Base-by-base conservation (phyloP, 1,140 invertebrate genomes). In the Schlechtendalia chinensis region DNA sequence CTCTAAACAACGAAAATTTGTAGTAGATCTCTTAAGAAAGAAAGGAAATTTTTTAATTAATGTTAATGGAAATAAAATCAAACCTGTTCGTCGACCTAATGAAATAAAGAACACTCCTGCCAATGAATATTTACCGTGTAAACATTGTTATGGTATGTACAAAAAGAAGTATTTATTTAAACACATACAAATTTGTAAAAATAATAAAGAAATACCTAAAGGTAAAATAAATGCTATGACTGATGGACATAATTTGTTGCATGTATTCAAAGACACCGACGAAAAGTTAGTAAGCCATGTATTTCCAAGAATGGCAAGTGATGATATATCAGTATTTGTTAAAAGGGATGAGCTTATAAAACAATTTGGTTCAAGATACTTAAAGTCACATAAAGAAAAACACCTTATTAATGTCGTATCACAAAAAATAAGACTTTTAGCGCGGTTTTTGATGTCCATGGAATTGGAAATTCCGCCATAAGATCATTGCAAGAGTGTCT, bases 11-110 rank as follows among this genome's bases (percentile, higher is more conserved):
- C n/a, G n/a, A 17, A 63, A 63, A 63, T 32, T 29, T 19, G 14
- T 17, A 19, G 59, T n/a, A 4, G 59, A 63, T 29, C 5, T 17
- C 16, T 63, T 32, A 63, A 63, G 59, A 12, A 63, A 63, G n/a
- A 29, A n/a, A 17, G 59, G 27, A 17, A 63, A 63, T 32, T 32
- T 63, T 63, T 63, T 63, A 63, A 17, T 16, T 61, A 61, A 61
- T 27, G 27, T 61, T 17, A 27, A 10, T 24, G 59, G 59, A 63
- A 63, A 63, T 63, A 63, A 29, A 63, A 17, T 63, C 2, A 63
- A 63, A 63, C 59, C 59, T 19, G 59, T 63, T 32, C 27, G 59
- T 63, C 59, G 59, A 5, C 59, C 59, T 19, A 29, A 63, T 63
- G 59, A 63, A 32, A 17, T 10, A 32, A 32, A 19, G 19, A 16